These are phyloP conservation scores for Metallyticus violacea DNA, from an alignment of 2,888 invertebrate species.

Conservation along the genomic window DNA sequence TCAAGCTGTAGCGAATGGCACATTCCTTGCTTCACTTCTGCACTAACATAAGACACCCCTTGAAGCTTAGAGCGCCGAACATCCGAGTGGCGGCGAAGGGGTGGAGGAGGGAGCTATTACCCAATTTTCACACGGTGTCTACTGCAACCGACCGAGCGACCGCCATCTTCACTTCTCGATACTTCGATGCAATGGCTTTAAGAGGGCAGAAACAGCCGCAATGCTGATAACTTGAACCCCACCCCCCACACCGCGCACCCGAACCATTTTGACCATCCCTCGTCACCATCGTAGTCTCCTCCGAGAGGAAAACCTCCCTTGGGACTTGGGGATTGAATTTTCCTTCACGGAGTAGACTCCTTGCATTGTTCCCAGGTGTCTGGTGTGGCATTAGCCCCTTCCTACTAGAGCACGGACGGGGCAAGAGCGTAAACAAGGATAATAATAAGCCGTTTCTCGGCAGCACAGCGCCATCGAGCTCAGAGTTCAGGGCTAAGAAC, in stretches of 20 bases:
- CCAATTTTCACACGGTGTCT: slow-evolving; percentile 4
- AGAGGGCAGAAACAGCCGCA: neutral
- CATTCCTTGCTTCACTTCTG: neutral
- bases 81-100: no score
- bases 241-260: no score
- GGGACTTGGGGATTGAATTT: neutral
- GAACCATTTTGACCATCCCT: neutral
- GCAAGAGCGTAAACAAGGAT: neutral
- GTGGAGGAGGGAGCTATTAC: neutral
- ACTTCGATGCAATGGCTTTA: neutral
- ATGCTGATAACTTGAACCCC: neutral
- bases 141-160: neutral
- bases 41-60: neutral
- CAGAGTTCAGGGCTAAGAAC: no score
- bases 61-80: no score
- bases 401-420: no score
- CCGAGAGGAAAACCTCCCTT: neutral
- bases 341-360: neutral
- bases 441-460: neutral
- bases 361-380: neutral
- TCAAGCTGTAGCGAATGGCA: no score
- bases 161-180: neutral
- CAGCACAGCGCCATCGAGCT: no score
- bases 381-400: neutral
- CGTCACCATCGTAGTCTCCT: neutral